These are phyloP conservation scores for Calliopum simillimum DNA, from an alignment of 2,888 invertebrate genomes.

Conservation along the genomic window DNA sequence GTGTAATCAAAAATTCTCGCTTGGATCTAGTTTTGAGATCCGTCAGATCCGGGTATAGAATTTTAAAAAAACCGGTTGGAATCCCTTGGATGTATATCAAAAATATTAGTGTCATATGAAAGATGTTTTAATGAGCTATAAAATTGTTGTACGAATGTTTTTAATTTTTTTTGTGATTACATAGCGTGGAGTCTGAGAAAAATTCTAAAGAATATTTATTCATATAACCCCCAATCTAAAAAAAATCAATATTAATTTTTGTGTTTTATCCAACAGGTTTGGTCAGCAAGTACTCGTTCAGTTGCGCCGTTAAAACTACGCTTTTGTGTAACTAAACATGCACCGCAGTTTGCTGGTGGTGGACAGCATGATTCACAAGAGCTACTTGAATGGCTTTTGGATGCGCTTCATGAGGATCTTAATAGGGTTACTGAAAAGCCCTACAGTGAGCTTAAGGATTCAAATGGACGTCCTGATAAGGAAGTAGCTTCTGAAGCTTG, in stretches of 20 bases:
- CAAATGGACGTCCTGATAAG: constrained; percentile 82
- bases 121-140: no score
- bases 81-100: no score
- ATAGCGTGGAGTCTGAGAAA: no score
- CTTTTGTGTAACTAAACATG: constrained; percentile 88
- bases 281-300: constrained; percentile 85
- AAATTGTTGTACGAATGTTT: no score
- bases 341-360: constrained; percentile 87
- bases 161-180: no score
- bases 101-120: no score
- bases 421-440: constrained; percentile 82
- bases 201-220: no score
- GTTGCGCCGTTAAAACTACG: constrained; percentile 88
- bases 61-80: no score
- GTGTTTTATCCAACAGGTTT: constrained; percentile 72
- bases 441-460: constrained; percentile 80
- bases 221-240: no score
- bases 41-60: no score
- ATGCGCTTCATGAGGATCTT: constrained; percentile 92
- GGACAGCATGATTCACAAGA: constrained; percentile 96
- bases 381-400: constrained; percentile 89
- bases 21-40: no score
- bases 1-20: no score
- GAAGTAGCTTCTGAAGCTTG: constrained; percentile 81
- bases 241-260: background rate